Evolutionary conservation across 1,140 invertebrate genomes (phyloP).

Genomic region (Calephelis nemesis): DNA sequence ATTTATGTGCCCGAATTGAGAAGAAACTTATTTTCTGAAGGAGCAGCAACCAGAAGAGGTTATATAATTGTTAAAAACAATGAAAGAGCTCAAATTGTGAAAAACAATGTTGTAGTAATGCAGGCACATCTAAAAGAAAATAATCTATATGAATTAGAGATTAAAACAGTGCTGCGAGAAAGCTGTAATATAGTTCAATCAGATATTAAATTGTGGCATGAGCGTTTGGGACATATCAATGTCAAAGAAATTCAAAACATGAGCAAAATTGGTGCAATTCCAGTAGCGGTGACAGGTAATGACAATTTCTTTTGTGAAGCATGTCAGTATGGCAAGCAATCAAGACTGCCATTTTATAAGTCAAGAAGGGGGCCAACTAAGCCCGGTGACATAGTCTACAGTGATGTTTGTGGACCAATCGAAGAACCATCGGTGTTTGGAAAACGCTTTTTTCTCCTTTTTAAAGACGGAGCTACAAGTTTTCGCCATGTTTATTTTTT

Average conservation of each 20-base stretch:
- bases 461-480: conserved; percentile 11
- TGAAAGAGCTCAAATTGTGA: conserved; percentile 31
- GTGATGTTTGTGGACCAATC: conserved; percentile 32
- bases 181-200: conserved; percentile 36
- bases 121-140: conserved; percentile 30
- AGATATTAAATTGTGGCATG: conserved; percentile 35
- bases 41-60: too few species aligned
- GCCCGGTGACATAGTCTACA: conserved; percentile 34
- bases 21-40: too few species aligned
- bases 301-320: too few species aligned
- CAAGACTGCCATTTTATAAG: too few species aligned
- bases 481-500: not conserved
- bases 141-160: conserved; percentile 40
- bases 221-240: conserved; percentile 33
- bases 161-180: conserved; percentile 28
- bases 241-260: conserved; percentile 38
- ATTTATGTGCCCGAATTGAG: too few species aligned
- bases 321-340: too few species aligned
- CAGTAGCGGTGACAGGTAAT: too few species aligned
- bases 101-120: conserved; percentile 33
- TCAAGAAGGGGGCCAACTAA: too few species aligned
- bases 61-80: conserved; percentile 28
- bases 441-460: not conserved
- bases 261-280: conserved; percentile 20
- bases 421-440: conserved; percentile 2